A percentile compares a stretch with the other conserved stretches of the same genome.
These are phyloP conservation scores for Sinotaia quadrata DNA, from an alignment of 2,888 invertebrate species.

Conservation along the genomic window DNA sequence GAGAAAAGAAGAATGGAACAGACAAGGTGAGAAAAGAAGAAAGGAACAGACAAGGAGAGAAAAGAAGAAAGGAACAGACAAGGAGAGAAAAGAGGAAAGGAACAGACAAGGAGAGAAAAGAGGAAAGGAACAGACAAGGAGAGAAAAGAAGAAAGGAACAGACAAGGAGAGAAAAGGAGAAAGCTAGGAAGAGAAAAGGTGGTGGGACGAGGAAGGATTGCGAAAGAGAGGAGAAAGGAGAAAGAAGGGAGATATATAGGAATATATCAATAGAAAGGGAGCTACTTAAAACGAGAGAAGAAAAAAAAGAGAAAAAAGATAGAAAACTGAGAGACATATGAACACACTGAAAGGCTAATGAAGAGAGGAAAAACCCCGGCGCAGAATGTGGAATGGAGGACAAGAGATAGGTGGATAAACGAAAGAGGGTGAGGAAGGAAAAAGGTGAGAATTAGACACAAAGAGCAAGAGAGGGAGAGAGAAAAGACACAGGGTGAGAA, in stretches of 20 bases:
- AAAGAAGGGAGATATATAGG: not conserved
- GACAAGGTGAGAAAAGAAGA: too few species aligned
- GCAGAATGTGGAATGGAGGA: too few species aligned
- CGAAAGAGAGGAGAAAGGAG: not conserved
- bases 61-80: too few species aligned
- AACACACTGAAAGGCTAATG: too few species aligned
- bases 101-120: not conserved
- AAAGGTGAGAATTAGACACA: not conserved
- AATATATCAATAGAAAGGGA: not conserved
- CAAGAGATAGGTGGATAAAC: too few species aligned
- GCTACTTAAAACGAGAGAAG: not conserved
- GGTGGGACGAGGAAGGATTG: not conserved
- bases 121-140: too few species aligned
- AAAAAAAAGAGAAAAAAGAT: not conserved
- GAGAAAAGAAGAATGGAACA: too few species aligned
- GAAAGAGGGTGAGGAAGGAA: slow-evolving; percentile 1
- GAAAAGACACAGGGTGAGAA: not conserved
- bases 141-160: too few species aligned
- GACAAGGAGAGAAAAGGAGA: too few species aligned
- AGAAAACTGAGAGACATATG: not conserved
- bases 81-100: not conserved
- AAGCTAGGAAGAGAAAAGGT: not conserved
- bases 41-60: too few species aligned
- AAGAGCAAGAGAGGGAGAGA: too few species aligned
- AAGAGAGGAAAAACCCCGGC: too few species aligned